Evolutionary conservation across 2,888 invertebrate genomes (phyloP).

Genomic region (Phoenoteleia sp.): DNA sequence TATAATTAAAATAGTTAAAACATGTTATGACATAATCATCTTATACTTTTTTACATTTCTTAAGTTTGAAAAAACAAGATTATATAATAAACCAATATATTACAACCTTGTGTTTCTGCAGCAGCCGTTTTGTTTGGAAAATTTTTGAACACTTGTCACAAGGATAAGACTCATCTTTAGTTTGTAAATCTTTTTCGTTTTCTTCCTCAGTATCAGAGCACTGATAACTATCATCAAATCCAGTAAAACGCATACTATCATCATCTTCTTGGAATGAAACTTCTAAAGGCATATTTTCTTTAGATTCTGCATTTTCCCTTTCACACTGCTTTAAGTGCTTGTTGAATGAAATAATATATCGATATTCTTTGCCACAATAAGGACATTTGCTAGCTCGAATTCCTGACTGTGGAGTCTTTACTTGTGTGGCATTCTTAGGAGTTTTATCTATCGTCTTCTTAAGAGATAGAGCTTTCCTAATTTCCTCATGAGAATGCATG

Average conservation of each 20-base stretch:
- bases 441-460: slow-evolving; percentile 77
- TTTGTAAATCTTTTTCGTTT: slow-evolving; percentile 5
- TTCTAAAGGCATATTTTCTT: slow-evolving; percentile 75
- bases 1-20: too few relatives aligned
- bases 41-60: too few relatives aligned
- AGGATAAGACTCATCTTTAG: slow-evolving; percentile 35
- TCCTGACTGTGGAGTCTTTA: slow-evolving; percentile 80
- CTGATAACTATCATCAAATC: slow-evolving; percentile 70
- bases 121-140: slow-evolving; percentile 76
- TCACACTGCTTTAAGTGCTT: slow-evolving; percentile 85
- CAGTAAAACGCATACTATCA: slow-evolving; percentile 73
- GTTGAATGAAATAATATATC: slow-evolving; percentile 84
- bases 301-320: slow-evolving; percentile 77
- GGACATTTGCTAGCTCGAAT: slow-evolving; percentile 84
- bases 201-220: slow-evolving; percentile 72
- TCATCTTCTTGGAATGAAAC: slow-evolving; percentile 80
- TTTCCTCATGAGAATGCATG: slow-evolving; percentile 85
- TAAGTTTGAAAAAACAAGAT: too few relatives aligned
- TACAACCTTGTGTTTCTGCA: slow-evolving; percentile 78
- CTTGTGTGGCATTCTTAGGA: slow-evolving; percentile 59
- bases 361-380: slow-evolving; percentile 85
- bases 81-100: too few relatives aligned
- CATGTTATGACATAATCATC: too few relatives aligned
- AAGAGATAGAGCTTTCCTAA: slow-evolving; percentile 80
- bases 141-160: slow-evolving; percentile 79